phyloP scores from a whole-genome alignment of 2,113 vertebrate species.

The Perognathus longimembris region DNA sequence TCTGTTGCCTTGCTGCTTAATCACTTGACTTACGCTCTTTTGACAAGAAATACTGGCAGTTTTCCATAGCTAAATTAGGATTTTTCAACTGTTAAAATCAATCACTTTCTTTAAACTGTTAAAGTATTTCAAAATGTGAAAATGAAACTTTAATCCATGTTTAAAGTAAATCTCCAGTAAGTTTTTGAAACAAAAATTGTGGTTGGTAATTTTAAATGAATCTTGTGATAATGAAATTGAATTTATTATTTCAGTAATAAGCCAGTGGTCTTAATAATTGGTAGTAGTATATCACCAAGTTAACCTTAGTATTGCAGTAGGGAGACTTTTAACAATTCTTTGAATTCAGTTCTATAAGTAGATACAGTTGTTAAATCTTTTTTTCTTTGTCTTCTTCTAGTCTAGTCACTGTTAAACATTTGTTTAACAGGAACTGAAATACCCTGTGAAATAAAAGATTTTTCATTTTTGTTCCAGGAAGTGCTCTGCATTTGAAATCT shows the following conservation, averaged over 20 bases:
- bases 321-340: background rate
- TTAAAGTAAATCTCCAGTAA: constrained; percentile 35
- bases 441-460: background rate
- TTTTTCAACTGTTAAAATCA: constrained; percentile 58
- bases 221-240: background rate
- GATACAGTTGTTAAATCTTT: background rate
- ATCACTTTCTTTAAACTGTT: constrained; percentile 40
- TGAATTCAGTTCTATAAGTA: background rate
- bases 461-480: constrained; percentile 14
- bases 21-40: constrained; percentile 52
- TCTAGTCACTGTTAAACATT: constrained; percentile 2
- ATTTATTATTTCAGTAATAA: constrained; percentile 49
- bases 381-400: background rate
- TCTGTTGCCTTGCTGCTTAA: constrained; percentile 44
- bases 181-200: constrained; percentile 49
- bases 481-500: background rate
- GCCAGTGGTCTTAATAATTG: constrained; percentile 56
- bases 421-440: constrained; percentile 20
- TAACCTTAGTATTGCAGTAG: constrained; percentile 9
- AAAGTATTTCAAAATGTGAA: constrained; percentile 45
- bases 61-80: constrained; percentile 38
- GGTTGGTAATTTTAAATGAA: constrained; percentile 50
- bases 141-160: constrained; percentile 45
- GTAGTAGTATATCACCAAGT: constrained; percentile 8
- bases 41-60: constrained; percentile 51